phyloP scores from a whole-genome alignment of 1,140 invertebrate species.

The Tetragnatha versicolor region DNA sequence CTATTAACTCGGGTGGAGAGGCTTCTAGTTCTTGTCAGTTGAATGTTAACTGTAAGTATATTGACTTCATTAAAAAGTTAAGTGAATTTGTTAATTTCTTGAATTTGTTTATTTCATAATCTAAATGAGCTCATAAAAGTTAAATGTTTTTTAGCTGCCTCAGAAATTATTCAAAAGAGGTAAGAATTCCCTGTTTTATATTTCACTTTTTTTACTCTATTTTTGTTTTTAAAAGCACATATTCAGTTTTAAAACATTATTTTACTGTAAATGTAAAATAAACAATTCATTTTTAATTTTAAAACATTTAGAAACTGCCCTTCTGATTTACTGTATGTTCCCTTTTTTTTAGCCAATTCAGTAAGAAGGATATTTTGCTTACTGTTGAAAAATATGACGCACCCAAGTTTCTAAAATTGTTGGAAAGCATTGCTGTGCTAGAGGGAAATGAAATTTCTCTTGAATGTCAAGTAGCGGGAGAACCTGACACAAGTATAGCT shows the following conservation, averaged over 20 bases:
- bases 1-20: constrained; percentile 84
- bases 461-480: constrained; percentile 72
- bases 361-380: constrained; percentile 50
- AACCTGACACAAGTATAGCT: constrained; percentile 73
- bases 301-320: not conserved
- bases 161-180: constrained; percentile 44
- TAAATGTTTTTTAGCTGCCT: constrained; percentile 23
- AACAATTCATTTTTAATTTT: not conserved
- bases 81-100: not conserved
- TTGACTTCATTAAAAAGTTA: not conserved
- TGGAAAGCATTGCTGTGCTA: constrained; percentile 62
- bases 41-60: constrained; percentile 64
- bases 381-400: constrained; percentile 43
- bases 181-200: constrained; percentile 17
- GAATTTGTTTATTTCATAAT: too few species aligned
- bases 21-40: constrained; percentile 77
- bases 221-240: not conserved
- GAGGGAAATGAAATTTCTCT: constrained; percentile 61
- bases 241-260: too few species aligned
- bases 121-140: too few species aligned
- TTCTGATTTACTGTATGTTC: not conserved
- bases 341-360: constrained; percentile 26
- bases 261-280: too few species aligned
- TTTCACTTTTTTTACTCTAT: not conserved
- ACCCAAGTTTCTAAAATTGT: constrained; percentile 59